A percentile compares a stretch with the other conserved stretches of the same genome.
Evolutionary conservation across 2,797 vertebrate genomes (phyloP).

Genomic region (Sternarchorhynchus goeldii): DNA sequence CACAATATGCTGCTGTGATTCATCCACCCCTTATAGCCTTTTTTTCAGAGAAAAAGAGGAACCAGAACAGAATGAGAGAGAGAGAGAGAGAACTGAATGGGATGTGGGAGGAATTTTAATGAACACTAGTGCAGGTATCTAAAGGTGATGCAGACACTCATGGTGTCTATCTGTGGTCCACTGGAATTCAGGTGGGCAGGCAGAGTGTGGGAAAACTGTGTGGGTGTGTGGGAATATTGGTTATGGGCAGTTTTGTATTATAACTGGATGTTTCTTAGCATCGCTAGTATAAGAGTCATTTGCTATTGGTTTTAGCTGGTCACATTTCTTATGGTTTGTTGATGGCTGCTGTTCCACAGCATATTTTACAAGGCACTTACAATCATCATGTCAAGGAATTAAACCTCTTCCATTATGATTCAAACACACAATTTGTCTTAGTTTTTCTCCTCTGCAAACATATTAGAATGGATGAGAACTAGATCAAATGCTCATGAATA

Average conservation of each 20-base stretch:
- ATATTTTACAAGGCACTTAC: background rate
- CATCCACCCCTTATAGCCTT: background rate
- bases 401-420: background rate
- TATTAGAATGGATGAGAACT: background rate
- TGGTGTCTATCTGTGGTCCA: background rate
- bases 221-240: conserved; percentile 23
- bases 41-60: conserved; percentile 21
- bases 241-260: conserved; percentile 31
- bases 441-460: background rate
- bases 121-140: conserved; percentile 32
- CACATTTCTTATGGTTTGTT: background rate
- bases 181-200: background rate
- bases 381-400: background rate
- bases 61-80: conserved; percentile 2
- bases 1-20: conserved; percentile 3
- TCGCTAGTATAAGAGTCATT: background rate
- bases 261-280: conserved; percentile 5
- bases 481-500: background rate
- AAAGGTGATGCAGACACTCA: conserved; percentile 5
- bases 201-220: conserved; percentile 19
- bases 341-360: background rate
- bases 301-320: background rate
- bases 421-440: background rate
- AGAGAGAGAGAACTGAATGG: conserved; percentile 18
- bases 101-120: conserved; percentile 48